Conservation (phyloP, 2,888 invertebrate genomes). For the Leptinotarsa haldemani region DNA sequence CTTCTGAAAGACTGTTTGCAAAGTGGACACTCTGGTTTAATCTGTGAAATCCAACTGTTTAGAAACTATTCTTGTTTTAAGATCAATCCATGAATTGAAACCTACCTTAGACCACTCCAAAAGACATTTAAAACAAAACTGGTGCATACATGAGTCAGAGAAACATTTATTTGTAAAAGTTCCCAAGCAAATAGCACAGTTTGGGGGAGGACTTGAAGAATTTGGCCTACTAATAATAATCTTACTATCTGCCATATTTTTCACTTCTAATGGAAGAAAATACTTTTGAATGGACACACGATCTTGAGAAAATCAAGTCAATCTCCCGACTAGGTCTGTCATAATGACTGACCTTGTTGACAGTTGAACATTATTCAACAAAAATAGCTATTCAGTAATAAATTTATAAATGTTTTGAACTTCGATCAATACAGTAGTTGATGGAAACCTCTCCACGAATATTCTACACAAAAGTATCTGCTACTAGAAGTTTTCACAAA, state of each 20-base stretch:
- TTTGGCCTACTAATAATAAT: slow-evolving; percentile 49
- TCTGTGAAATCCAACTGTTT: slow-evolving; percentile 67
- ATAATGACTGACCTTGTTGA: slow-evolving; percentile 40
- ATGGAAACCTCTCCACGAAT: background rate
- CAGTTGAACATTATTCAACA: slow-evolving; percentile 12
- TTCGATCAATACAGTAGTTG: background rate
- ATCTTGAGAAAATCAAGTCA: slow-evolving; percentile 21
- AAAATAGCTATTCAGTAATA: background rate
- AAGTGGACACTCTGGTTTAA: slow-evolving; percentile 92
- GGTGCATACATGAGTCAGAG: slow-evolving; percentile 92
- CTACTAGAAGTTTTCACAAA: background rate
- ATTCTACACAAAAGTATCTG: background rate
- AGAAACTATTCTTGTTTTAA: too few species aligned
- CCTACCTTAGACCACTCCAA: slow-evolving; percentile 91
- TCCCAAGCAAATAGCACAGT: slow-evolving; percentile 93
- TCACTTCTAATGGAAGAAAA: too few species aligned
- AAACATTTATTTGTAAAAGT: slow-evolving; percentile 89
- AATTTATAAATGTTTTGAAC: background rate
- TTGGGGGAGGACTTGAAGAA: slow-evolving; percentile 76
- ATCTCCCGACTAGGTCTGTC: slow-evolving; percentile 38
- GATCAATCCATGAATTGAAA: background rate
- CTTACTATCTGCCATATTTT: slow-evolving; percentile 56
- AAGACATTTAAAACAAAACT: slow-evolving; percentile 93
- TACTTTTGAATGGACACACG: slow-evolving; percentile 6
- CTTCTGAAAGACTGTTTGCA: slow-evolving; percentile 93